Evolutionary conservation across 2,797 vertebrate species (phyloP), one percentile per base, ranked within the genome.

Genomic region (Liasis olivaceus): DNA sequence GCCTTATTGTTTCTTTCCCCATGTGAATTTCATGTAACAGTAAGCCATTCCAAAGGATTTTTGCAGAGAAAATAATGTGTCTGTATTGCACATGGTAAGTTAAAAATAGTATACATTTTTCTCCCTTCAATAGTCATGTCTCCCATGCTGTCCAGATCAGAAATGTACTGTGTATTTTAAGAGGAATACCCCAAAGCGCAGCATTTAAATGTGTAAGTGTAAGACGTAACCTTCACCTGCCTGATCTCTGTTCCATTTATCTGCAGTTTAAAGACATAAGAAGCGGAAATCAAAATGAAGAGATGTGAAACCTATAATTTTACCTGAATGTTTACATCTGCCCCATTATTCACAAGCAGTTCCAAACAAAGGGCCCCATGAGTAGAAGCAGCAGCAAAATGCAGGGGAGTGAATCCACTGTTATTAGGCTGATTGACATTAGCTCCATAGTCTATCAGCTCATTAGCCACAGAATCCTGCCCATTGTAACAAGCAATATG

Each of bases 401-500:
- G 99, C 97, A 99, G 97, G 11, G 99, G 99, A 7, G 99, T 99
- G 97, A 99, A 99, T 94, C 99, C 99, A 15, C 98, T 98, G 96
- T 99, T 99, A 97, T 99, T 99, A 92, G 99, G 97, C 96, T 99
- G 99, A 97, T 99, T 99, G 96, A 99, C 99, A 3, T 99, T 99
- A 96, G 99, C 99, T 42, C 99, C 99, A 0, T 99, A 99, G 95
- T 99, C 99, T 20, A 99, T 99, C 85, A 99, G 98, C 97, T 99
- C 99, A 3, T 98, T 99, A 91, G 99, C 99, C 5, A 99, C 99
- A 8, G 98, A 98, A 51, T 99, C 99, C 97, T 99, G 99, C 13
- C 99, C 99, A 0, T 99, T 99, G 92, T 99, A 99, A 90, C 99
- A 99, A 31, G 99, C 99, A 93, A 99, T 97, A 91, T 99, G 99